A percentile compares a stretch with the other conserved stretches of the same genome.
phyloP scores from a whole-genome alignment of 2,888 invertebrate genomes.

The Phortica okadai region DNA sequence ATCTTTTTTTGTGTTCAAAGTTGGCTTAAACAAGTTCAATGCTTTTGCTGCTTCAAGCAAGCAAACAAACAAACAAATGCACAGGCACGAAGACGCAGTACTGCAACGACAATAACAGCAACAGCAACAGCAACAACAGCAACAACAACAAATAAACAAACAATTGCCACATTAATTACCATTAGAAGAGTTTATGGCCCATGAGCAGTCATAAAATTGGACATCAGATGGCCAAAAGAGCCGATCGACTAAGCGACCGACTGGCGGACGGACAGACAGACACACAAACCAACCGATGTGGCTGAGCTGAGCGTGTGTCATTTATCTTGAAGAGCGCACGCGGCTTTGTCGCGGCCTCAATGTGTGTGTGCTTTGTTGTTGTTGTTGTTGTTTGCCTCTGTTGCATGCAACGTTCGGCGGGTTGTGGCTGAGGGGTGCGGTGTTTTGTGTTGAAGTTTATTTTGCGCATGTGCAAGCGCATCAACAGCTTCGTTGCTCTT shows the following conservation, averaged over 20 bases:
- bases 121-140: conserved; percentile 61
- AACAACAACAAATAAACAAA: conserved; percentile 65
- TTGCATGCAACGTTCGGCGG: background rate
- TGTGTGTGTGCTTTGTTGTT: too few species aligned
- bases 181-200: conserved; percentile 69
- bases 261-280: background rate
- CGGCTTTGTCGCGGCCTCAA: background rate
- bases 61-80: too few species aligned
- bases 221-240: conserved; percentile 1
- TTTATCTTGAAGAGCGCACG: conserved; percentile 1
- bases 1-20: background rate
- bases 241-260: conserved; percentile 20
- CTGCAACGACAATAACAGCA: conserved; percentile 40
- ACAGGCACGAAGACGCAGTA: too few species aligned
- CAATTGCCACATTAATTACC: conserved; percentile 70
- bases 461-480: background rate
- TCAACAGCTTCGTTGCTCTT: background rate
- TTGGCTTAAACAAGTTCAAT: too few species aligned
- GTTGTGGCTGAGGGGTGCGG: background rate
- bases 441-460: background rate
- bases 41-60: too few species aligned
- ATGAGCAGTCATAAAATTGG: conserved; percentile 48
- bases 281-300: too few species aligned
- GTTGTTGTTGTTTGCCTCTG: too few species aligned
- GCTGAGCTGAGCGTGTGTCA: conserved; percentile 20